phyloP scores from a whole-genome alignment of 2,113 vertebrate genomes.

The Chascanopsetta lugubris region DNA sequence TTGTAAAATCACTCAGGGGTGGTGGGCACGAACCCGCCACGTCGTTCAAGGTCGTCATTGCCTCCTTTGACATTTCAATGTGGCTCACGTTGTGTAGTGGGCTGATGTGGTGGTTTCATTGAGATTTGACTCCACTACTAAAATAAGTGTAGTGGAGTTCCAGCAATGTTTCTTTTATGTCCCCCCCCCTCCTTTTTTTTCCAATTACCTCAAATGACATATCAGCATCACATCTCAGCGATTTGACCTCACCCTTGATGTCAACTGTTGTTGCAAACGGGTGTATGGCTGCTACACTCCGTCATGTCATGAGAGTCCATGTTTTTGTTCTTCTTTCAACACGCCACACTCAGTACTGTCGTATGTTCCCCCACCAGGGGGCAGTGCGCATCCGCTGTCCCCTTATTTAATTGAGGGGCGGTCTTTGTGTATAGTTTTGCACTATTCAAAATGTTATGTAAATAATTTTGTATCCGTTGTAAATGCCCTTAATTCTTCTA shows the following conservation, averaged over 20 bases:
- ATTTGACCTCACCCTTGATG: conserved; percentile 5
- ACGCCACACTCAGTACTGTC: conserved; percentile 46
- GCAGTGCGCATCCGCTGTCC: conserved; percentile 60
- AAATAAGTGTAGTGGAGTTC: conserved; percentile 9
- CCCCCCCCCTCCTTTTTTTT: neutral
- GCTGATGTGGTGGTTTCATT: conserved; percentile 40
- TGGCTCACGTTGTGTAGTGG: conserved; percentile 27
- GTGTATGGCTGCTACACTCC: conserved; percentile 3
- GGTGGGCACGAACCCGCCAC: conserved; percentile 57
- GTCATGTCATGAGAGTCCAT: conserved; percentile 6
- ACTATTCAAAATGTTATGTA: conserved; percentile 81
- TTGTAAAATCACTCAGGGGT: conserved; percentile 71
- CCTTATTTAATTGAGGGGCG: conserved; percentile 59
- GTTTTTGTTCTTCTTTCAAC: conserved; percentile 39
- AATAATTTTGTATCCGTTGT: conserved; percentile 79
- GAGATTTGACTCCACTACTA: conserved; percentile 29
- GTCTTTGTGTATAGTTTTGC: conserved; percentile 79
- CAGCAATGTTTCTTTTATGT: conserved; percentile 11
- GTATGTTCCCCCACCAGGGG: conserved; percentile 47
- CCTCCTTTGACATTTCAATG: conserved; percentile 48
- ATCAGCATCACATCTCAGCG: conserved; percentile 21
- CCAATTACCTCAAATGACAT: conserved; percentile 31
- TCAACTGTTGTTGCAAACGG: neutral
- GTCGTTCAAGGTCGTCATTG: conserved; percentile 43
- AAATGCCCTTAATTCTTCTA: conserved; percentile 70